Evolutionary conservation across 2,888 invertebrate species (phyloP).

Genomic region (Epistrophe grossulariae): DNA sequence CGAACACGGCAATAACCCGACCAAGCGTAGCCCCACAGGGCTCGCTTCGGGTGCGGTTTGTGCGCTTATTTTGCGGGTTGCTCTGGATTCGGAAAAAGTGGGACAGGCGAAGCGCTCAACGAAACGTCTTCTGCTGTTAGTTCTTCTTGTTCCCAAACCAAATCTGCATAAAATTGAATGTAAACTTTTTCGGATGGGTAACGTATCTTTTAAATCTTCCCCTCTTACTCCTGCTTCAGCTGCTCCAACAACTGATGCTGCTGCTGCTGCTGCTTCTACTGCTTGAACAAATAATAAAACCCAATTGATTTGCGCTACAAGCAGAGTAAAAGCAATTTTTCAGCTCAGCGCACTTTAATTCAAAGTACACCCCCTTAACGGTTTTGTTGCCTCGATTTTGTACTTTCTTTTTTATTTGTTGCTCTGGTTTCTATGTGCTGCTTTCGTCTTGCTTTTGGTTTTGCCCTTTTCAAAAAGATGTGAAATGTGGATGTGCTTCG

Average conservation of each 20-base stretch:
- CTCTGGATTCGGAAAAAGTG: constrained; percentile 53
- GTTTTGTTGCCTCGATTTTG: constrained; percentile 50
- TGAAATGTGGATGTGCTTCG: constrained; percentile 59
- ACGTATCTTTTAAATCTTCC: constrained; percentile 38
- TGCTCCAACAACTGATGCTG: not conserved
- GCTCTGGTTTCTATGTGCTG: not conserved
- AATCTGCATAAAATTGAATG: constrained; percentile 63
- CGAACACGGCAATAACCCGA: constrained; percentile 82
- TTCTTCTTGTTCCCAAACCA: constrained; percentile 45
- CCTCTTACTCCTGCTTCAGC: not conserved
- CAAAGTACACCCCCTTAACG: constrained; percentile 77
- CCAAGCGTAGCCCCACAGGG: constrained; percentile 82
- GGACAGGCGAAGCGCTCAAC: constrained; percentile 48
- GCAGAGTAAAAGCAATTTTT: constrained; percentile 82
- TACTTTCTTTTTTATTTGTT: constrained; percentile 14
- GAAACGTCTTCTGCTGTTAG: constrained; percentile 49
- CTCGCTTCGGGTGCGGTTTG: constrained; percentile 80
- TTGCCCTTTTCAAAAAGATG: constrained; percentile 27
- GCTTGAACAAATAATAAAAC: constrained; percentile 64
- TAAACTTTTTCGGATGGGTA: constrained; percentile 41
- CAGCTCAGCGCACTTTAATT: constrained; percentile 84
- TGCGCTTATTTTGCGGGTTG: constrained; percentile 80
- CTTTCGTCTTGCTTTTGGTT: constrained; percentile 27
- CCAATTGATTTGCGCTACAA: constrained; percentile 68
- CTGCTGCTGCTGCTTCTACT: not conserved